These are phyloP conservation scores for Sceliomorpha sp. DNA, from an alignment of 2,888 invertebrate genomes.

Conservation along the genomic window DNA sequence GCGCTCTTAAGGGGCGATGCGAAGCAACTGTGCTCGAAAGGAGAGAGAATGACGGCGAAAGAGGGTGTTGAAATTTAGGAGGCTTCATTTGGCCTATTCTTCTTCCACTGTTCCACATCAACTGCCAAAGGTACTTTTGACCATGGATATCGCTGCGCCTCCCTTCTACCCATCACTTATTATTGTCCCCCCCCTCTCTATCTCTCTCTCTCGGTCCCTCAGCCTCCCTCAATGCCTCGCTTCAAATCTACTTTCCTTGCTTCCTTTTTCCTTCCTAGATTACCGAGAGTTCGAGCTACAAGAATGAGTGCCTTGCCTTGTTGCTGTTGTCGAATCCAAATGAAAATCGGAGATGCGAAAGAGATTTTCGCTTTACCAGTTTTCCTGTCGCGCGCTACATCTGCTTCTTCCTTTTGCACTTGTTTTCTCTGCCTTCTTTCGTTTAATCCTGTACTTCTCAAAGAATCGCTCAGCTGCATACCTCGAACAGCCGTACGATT, in stretches of 20 bases:
- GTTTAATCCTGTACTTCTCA: constrained; percentile 4
- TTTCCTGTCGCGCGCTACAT: neutral
- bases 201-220: neutral
- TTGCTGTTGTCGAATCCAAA: constrained; percentile 24
- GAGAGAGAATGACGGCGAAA: constrained; percentile 48
- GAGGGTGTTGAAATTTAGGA: constrained; percentile 75
- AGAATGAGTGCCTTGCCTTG: constrained; percentile 7
- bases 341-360: constrained; percentile 35
- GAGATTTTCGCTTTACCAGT: constrained; percentile 6
- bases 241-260: too few relatives aligned
- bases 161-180: constrained; percentile 36
- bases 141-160: too few relatives aligned
- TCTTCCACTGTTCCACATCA: constrained; percentile 59
- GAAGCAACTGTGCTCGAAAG: constrained; percentile 32
- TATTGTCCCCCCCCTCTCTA: constrained; percentile 12
- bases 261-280: constrained; percentile 2
- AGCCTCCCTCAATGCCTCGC: too few relatives aligned
- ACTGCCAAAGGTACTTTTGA: constrained; percentile 63
- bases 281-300: constrained; percentile 2
- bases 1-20: constrained; percentile 34
- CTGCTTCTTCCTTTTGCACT: neutral
- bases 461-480: too few relatives aligned
- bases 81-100: constrained; percentile 78
- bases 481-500: constrained; percentile 5
- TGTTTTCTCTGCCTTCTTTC: constrained; percentile 2